These are phyloP conservation scores for Phymastichus coffea DNA, from an alignment of 1,140 invertebrate species.

Conservation along the genomic window DNA sequence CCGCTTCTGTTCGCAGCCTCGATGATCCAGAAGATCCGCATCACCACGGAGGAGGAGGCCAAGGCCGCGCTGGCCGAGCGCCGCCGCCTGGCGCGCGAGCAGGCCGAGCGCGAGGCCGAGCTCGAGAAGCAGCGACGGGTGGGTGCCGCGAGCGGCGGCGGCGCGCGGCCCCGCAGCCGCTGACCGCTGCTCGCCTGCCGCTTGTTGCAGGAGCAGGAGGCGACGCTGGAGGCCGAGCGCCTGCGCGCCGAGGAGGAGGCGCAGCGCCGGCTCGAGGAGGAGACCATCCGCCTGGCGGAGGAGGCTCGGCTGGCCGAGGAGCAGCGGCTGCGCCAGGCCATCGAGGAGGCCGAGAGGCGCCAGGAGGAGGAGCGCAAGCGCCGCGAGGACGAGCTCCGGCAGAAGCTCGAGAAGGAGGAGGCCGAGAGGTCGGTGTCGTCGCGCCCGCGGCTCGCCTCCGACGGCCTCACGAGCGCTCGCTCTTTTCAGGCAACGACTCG, in stretches of 20 bases:
- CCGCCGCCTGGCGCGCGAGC: conserved; percentile 77
- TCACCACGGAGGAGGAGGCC: conserved; percentile 86
- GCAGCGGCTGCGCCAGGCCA: conserved; percentile 71
- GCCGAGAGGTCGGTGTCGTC: conserved; percentile 60
- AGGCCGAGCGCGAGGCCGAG: conserved; percentile 83
- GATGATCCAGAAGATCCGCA: conserved; percentile 70
- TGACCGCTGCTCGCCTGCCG: not conserved
- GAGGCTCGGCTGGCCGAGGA: conserved; percentile 73
- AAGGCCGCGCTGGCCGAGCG: conserved; percentile 87
- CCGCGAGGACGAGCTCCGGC: conserved; percentile 67
- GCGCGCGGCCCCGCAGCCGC: too few species aligned
- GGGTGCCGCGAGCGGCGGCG: conserved; percentile 26
- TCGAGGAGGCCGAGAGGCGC: conserved; percentile 63
- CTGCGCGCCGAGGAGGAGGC: conserved; percentile 80
- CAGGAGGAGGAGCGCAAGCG: conserved; percentile 67
- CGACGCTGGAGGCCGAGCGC: conserved; percentile 71
- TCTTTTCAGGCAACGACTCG: conserved; percentile 64
- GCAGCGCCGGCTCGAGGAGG: conserved; percentile 74
- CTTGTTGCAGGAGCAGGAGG: conserved; percentile 64
- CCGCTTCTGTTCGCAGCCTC: conserved; percentile 64
- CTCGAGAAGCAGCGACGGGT: conserved; percentile 72
- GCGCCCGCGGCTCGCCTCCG: too few species aligned
- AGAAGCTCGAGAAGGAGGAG: conserved; percentile 75
- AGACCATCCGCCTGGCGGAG: conserved; percentile 68
- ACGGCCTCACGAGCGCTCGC: too few species aligned